Percentiles rank a stretch among this genome's conserved stretches.
phyloP scores from a whole-genome alignment of 1,140 invertebrate genomes.

The Chionoecetes opilio region DNA sequence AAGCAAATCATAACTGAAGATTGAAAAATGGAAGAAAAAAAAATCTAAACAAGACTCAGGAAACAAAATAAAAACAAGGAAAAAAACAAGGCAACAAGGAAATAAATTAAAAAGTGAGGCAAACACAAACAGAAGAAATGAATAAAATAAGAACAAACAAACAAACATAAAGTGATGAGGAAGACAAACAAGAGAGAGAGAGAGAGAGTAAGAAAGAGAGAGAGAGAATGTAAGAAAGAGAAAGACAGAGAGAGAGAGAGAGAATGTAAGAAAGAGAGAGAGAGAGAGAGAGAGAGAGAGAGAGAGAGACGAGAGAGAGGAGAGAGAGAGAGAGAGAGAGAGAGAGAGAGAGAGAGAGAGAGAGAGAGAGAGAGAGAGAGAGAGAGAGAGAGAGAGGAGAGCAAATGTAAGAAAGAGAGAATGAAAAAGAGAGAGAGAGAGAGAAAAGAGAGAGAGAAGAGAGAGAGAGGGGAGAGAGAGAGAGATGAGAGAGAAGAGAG shows the following conservation, averaged over 20 bases:
- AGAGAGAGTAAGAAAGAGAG: background rate
- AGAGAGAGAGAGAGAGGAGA: no score
- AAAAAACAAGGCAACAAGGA: no score
- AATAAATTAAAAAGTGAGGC: no score
- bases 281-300: background rate
- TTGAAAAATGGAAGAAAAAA: no score
- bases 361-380: background rate
- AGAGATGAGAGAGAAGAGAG: background rate
- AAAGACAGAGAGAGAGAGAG: no score
- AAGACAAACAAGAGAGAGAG: background rate
- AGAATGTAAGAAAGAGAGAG: background rate
- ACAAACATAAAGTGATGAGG: no score
- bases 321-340: background rate
- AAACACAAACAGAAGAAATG: no score
- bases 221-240: background rate
- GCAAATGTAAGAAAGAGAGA: background rate
- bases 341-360: background rate
- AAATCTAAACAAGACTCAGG: no score
- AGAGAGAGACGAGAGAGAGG: background rate
- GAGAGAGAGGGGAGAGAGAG: background rate
- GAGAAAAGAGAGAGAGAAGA: background rate
- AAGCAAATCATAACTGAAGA: no score
- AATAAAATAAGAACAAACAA: no score
- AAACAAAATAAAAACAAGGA: no score
- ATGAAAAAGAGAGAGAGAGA: background rate